phyloP scores from a whole-genome alignment of 2,113 vertebrate species.

The Tragelaphus scriptus region DNA sequence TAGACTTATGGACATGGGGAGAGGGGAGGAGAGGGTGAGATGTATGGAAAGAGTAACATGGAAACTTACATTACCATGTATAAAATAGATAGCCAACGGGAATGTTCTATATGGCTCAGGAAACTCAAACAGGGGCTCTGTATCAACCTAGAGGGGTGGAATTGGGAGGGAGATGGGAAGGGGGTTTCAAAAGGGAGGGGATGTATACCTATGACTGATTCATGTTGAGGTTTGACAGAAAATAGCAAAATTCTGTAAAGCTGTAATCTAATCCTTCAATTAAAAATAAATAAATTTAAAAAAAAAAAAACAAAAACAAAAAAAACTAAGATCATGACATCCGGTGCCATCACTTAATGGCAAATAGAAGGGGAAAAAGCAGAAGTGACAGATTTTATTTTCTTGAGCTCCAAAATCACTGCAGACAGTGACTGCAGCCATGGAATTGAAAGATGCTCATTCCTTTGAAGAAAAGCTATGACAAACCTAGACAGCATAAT shows the following conservation, averaged over 20 bases:
- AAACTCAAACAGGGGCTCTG: neutral
- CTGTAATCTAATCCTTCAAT: neutral
- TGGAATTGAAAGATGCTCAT: neutral
- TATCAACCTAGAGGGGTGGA: neutral
- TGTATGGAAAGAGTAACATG: neutral
- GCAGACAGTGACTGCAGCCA: neutral
- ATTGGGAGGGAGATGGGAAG: neutral
- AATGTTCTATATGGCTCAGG: neutral
- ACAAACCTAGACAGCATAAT: neutral
- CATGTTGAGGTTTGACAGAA: neutral
- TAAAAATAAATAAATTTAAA: neutral
- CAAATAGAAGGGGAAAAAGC: neutral
- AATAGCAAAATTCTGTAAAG: neutral
- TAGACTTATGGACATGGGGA: neutral
- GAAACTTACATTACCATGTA: neutral
- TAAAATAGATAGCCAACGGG: rapidly evolving
- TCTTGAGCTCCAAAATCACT: neutral
- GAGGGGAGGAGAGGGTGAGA: neutral
- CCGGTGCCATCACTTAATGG: neutral
- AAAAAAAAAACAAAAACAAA: neutral
- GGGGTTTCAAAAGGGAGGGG: neutral
- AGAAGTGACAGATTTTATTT: neutral
- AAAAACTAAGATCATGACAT: neutral
- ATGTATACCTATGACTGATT: neutral
- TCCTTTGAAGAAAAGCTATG: neutral